Base-by-base conservation (phyloP, 2,888 invertebrate genomes). In the Trileptium ribeirensis region DNA sequence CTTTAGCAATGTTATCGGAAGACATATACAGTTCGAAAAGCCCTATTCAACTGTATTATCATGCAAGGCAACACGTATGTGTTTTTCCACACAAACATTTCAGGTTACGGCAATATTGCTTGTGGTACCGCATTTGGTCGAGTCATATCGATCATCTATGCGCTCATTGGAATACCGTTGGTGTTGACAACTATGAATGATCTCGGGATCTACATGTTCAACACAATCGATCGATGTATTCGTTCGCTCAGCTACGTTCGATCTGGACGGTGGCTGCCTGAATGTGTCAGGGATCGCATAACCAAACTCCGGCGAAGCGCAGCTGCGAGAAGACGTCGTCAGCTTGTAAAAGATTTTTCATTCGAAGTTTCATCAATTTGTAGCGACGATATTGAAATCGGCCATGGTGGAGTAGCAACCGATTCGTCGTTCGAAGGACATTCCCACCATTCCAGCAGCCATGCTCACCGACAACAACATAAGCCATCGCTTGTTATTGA, bases 101-200 rank as follows among this genome's bases (percentile, higher is more conserved):
- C 91, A 98, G 97, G 98, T 87, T 98, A 98, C 90, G 97, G 98
- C 83, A 95, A 98, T 89, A 94, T 98, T 86, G 93, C 94, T 67
- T 97, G 98, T 0, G 93, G 93, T 84, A 98, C 97, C 3, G 92
- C 85, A 31, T 92, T 93, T 24, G 98, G 97, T 3, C 92, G 94
- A 84, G 92, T 94, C 0, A 92, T 96, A 67, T 96, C 97, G 0
- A 95, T 98, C 84, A 90, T 95, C 36, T 98, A 98, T 89, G 95
- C 97, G 29, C 85, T 87, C n/a, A 92, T 98, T 84, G 98, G 98
- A 19, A 97, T 98, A 86, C 98, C 98, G 0, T 91, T 98, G 86
- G 96, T 98, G 89, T 91, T 98, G 85, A 94, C 98, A 81, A 93
- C 97, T 29, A 89, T 99, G 84, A 95, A 96, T 67, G 96, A 97